Conservation (phyloP, 2,888 invertebrate genomes). For the Drosophila phalerata region DNA sequence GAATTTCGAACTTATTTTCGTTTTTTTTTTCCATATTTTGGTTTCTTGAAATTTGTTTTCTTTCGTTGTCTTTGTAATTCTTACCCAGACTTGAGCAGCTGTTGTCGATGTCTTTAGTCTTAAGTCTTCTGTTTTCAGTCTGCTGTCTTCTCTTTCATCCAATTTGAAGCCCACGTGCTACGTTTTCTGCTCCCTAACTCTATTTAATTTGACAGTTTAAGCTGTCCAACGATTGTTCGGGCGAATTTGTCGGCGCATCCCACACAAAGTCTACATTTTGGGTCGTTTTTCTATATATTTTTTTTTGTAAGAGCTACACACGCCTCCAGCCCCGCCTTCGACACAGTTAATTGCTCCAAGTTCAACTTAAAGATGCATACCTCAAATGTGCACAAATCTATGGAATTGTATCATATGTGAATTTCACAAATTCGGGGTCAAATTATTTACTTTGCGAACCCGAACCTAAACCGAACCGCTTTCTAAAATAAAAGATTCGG, state of each 20-base stretch:
- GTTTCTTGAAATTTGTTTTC: neutral
- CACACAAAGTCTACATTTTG: slow-evolving; percentile 22
- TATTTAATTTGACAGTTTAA: slow-evolving; percentile 72
- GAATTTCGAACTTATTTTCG: too few species aligned
- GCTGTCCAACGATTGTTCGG: slow-evolving; percentile 33
- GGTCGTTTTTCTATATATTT: neutral
- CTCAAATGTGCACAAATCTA: slow-evolving; percentile 49
- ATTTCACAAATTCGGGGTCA: too few species aligned
- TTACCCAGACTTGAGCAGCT: slow-evolving; percentile 52
- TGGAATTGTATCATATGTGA: too few species aligned
- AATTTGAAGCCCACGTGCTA: slow-evolving; percentile 42
- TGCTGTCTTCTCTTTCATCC: slow-evolving; percentile 22
- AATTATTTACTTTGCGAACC: too few species aligned
- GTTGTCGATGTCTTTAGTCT: slow-evolving; percentile 21
- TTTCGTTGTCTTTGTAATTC: neutral
- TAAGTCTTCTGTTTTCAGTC: neutral
- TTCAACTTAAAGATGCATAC: slow-evolving; percentile 22
- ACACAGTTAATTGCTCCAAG: slow-evolving; percentile 1
- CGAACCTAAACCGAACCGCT: too few species aligned
- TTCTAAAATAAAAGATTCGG: too few species aligned
- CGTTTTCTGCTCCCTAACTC: slow-evolving; percentile 18
- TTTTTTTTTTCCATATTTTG: too few species aligned
- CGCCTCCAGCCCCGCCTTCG: slow-evolving; percentile 1
- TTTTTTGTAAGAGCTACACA: slow-evolving; percentile 6
- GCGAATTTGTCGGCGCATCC: slow-evolving; percentile 37